Conservation (phyloP, 92 coral and sea anemone genomes). For the Epizoanthus rinbou region DNA sequence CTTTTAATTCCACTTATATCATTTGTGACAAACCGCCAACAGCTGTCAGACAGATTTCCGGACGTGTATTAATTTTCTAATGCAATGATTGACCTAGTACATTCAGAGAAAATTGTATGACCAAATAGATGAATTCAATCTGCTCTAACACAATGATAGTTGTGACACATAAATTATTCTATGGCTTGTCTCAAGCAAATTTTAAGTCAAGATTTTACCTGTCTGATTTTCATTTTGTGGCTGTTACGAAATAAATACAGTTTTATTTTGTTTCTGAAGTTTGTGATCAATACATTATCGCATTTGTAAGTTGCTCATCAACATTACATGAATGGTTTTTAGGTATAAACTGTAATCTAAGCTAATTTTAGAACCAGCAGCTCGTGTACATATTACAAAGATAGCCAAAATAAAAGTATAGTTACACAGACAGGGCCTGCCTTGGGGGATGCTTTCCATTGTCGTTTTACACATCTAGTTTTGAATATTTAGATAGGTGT, state of each 20-base stretch:
- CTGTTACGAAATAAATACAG: neutral
- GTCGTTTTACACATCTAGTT: no score
- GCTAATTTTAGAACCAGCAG: no score
- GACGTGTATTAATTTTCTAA: slow-evolving; percentile 1
- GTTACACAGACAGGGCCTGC: no score
- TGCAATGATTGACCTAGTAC: slow-evolving; percentile 29
- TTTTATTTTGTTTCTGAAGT: neutral
- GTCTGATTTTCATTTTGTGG: neutral
- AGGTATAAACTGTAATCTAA: no score
- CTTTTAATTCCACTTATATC: slow-evolving; percentile 22
- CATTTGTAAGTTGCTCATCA: neutral
- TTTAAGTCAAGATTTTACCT: neutral
- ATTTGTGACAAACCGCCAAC: slow-evolving; percentile 30
- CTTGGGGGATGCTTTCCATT: no score
- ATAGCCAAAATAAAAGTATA: no score
- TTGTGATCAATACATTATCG: neutral
- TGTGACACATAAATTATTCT: neutral
- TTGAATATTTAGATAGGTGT: no score
- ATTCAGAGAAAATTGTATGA: slow-evolving; percentile 7
- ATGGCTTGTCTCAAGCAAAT: neutral
- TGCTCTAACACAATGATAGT: neutral
- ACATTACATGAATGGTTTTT: neutral
- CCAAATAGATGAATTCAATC: slow-evolving; percentile 15
- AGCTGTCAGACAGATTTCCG: slow-evolving; percentile 36
- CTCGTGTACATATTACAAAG: no score